Conservation (phyloP, 2,888 invertebrate species). For the Drosophila formosana region DNA sequence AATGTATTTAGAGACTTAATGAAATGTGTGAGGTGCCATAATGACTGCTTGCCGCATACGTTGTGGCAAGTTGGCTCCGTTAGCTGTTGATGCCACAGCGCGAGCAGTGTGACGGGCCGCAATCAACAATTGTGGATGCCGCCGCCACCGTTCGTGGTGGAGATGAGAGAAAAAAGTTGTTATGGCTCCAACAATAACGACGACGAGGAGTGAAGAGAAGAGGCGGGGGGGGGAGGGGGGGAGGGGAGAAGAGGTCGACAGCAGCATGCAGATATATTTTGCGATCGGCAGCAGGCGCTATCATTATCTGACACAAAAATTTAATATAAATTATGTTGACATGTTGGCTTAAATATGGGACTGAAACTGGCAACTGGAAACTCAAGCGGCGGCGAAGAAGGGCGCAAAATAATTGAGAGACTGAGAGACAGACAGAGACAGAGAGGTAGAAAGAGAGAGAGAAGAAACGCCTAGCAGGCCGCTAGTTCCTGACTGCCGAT, state of each 20-base stretch:
- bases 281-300: slow-evolving; percentile 75
- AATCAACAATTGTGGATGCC: slow-evolving; percentile 46
- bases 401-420: slow-evolving; percentile 30
- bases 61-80: neutral
- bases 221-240: no score
- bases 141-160: slow-evolving; percentile 36
- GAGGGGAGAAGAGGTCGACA: neutral
- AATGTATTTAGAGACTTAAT: no score
- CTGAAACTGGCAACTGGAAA: slow-evolving; percentile 22
- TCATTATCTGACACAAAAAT: slow-evolving; percentile 82
- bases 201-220: slow-evolving; percentile 5
- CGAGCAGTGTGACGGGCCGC: neutral
- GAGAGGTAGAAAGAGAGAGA: neutral
- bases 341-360: slow-evolving; percentile 80
- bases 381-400: neutral
- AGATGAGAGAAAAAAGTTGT: slow-evolving; percentile 23
- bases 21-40: no score
- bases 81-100: slow-evolving; percentile 6
- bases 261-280: slow-evolving; percentile 45
- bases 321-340: slow-evolving; percentile 84
- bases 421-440: neutral
- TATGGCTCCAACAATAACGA: slow-evolving; percentile 6
- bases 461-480: slow-evolving; percentile 34
- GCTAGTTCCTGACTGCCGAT: slow-evolving; percentile 31
- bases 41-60: no score